These are phyloP conservation scores for Rhagoletis zephyria DNA, from an alignment of 1,140 invertebrate genomes.

Conservation along the genomic window DNA sequence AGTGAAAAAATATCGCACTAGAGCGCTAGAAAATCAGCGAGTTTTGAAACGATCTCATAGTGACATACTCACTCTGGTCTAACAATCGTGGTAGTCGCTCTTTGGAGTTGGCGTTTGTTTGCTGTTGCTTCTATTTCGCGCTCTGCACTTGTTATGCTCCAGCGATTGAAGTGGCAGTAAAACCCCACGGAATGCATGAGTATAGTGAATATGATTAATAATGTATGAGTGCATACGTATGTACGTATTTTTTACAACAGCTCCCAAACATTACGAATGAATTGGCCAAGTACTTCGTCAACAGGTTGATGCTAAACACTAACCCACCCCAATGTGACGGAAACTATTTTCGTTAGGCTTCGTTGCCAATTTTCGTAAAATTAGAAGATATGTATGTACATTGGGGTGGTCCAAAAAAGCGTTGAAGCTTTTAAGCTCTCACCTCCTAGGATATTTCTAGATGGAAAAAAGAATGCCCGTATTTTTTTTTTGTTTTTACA, in stretches of 20 bases:
- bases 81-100: background rate
- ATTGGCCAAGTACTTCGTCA: background rate
- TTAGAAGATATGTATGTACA: too few species aligned
- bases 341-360: background rate
- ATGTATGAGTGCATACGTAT: background rate
- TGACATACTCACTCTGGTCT: background rate
- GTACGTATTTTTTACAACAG: background rate
- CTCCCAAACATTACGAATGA: background rate
- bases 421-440: too few species aligned
- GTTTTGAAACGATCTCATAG: background rate
- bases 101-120: background rate
- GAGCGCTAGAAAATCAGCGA: slow-evolving; percentile 1
- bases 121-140: background rate
- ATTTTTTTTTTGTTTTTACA: too few species aligned
- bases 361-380: background rate
- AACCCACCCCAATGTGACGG: background rate
- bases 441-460: too few species aligned
- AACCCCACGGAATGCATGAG: background rate
- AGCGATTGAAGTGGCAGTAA: slow-evolving; percentile 11
- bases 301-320: background rate
- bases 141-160: slow-evolving; percentile 32
- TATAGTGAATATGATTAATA: background rate
- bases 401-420: too few species aligned
- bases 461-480: too few species aligned
- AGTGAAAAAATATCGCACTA: background rate